These are phyloP conservation scores for Polydrusus tereticollis DNA, from an alignment of 2,888 invertebrate species.

Conservation along the genomic window DNA sequence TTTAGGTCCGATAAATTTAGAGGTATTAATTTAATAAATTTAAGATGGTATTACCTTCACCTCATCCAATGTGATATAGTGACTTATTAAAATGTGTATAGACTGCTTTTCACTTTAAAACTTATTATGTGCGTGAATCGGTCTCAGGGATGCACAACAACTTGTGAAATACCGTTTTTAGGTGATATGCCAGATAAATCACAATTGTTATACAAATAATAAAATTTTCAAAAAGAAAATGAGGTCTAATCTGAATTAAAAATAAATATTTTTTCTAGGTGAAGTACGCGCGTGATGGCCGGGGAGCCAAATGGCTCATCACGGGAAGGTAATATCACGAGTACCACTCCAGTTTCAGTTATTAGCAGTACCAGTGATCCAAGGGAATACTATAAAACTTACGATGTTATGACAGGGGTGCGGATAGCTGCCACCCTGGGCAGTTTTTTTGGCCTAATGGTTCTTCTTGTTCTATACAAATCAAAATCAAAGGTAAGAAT, in stretches of 20 bases:
- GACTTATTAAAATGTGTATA: no score
- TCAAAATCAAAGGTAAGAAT: constrained; percentile 76
- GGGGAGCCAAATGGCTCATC: constrained; percentile 62
- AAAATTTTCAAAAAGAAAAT: no score
- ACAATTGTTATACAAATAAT: no score
- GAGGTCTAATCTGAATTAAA: no score
- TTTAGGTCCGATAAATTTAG: background rate
- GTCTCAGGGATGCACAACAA: no score
- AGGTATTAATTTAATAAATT: background rate
- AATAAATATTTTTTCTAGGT: constrained; percentile 27
- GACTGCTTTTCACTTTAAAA: no score
- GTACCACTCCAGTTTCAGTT: constrained; percentile 52
- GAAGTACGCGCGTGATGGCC: constrained; percentile 60
- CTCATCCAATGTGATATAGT: no score
- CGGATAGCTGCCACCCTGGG: constrained; percentile 92
- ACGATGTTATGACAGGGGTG: constrained; percentile 94
- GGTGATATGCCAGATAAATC: no score
- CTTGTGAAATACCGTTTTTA: no score
- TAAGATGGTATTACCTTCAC: no score
- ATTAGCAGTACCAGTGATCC: constrained; percentile 53
- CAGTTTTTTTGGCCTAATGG: constrained; percentile 92
- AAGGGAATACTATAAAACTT: constrained; percentile 82
- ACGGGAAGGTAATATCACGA: constrained; percentile 54
- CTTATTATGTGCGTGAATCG: no score
- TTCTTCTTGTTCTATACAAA: constrained; percentile 92